These are phyloP conservation scores for Nicator chloris DNA, from an alignment of 2,113 vertebrate genomes.

Conservation along the genomic window DNA sequence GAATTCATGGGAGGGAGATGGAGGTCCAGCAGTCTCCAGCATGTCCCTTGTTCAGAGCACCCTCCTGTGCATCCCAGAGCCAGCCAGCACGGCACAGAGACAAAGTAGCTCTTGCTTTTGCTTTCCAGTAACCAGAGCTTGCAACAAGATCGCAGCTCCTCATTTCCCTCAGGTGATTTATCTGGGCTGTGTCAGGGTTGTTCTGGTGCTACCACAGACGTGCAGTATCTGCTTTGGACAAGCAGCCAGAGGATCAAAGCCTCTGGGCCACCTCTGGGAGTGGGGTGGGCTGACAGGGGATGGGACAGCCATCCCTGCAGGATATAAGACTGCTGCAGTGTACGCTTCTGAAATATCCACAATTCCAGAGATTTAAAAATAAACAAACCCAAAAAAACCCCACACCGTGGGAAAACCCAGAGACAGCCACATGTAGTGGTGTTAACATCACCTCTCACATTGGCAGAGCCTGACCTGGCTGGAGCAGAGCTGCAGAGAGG, in stretches of 20 bases:
- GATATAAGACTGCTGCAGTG: not conserved
- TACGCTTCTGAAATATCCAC: not conserved
- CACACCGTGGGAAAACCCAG: not conserved
- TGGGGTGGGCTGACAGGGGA: not conserved
- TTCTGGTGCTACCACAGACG: not conserved
- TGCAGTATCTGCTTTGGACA: not conserved
- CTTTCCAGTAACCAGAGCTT: not conserved
- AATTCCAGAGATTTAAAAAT: not conserved
- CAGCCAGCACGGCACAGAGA: rapidly evolving
- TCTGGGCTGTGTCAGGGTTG: not conserved
- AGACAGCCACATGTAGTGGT: not conserved
- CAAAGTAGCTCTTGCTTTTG: not conserved
- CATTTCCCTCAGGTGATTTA: not conserved
- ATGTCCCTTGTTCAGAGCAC: not conserved
- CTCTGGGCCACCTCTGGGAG: no score
- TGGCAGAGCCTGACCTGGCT: not conserved
- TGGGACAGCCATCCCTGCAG: not conserved
- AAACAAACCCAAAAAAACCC: not conserved
- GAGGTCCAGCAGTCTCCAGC: not conserved
- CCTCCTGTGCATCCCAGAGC: not conserved
- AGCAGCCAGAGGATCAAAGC: not conserved
- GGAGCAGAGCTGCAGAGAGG: not conserved
- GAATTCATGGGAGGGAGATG: not conserved
- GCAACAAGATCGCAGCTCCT: not conserved
- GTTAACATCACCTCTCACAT: not conserved